Evolutionary conservation across 2,113 vertebrate species (phyloP), one percentile per base, ranked within the genome.

Genomic region (Chionodraco myersi): DNA sequence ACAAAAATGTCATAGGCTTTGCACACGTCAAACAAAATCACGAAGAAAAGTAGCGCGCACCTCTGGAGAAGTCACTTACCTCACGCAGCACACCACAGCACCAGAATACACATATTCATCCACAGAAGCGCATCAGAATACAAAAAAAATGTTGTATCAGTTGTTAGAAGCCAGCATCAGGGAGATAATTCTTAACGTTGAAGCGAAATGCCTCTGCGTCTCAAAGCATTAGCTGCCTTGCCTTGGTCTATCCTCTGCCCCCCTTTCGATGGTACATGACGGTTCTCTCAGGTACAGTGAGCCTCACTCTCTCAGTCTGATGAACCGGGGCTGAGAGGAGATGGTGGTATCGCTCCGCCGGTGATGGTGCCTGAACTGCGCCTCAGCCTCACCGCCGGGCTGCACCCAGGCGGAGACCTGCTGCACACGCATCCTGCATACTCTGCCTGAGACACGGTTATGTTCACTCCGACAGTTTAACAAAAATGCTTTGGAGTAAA

Each of bases 31-130:
- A 81, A 63, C 49, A 79, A 21, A 53, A 61, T 21, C 34, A 26
- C 30, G 44, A 74, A 44, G 76, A 79, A 89, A 93, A 89, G 84
- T 86, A 75, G 86, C 82, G 84, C 82, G 83, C 84, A 84, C 76
- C 80, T 90, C 78, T 87, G 80, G 73, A 77, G 53, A 81, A 89
- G 86, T 93, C 85, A 92, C 94, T 94, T 87, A 95, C 94, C 94
- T 92, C 86, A 91, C 68, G 71, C 91, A 67, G 87, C 83, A 79
- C 80, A 85, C 75, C 76, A 53, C 67, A 85, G 81, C 85, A 68
- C 56, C 83, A 74, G 80, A 80, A 89, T 86, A 81, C 93, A 89
- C 93, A 93, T 89, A 67, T 78, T 86, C 90, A 70, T 88, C 88
- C 89, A 70, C 77, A 51, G 68, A 65, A 77, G 74, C 80, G 82